These are phyloP conservation scores for Engystomops pustulosus DNA, from an alignment of 2,113 vertebrate genomes.

Conservation along the genomic window DNA sequence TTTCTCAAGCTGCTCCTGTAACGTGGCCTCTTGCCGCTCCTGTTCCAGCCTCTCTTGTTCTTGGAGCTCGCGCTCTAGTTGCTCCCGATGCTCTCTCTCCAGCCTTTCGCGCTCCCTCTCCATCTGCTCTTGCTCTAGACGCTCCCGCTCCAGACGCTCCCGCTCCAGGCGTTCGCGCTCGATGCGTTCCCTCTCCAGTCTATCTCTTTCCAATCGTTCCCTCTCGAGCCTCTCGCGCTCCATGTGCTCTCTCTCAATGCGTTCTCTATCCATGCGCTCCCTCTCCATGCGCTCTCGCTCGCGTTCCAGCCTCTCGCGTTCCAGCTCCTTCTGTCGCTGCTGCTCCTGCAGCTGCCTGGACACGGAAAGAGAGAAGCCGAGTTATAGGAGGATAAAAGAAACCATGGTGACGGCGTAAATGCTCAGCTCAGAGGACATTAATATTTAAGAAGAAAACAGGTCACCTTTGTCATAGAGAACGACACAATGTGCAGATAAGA, in stretches of 20 bases:
- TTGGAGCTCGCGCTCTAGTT: slow-evolving; percentile 71
- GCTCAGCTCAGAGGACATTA: slow-evolving; percentile 46
- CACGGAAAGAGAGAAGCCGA: slow-evolving; percentile 24
- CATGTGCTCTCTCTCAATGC: slow-evolving; percentile 78
- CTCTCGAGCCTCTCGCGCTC: slow-evolving; percentile 80
- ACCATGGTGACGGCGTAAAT: slow-evolving; percentile 54
- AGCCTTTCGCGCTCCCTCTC: slow-evolving; percentile 78
- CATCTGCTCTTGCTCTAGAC: slow-evolving; percentile 67
- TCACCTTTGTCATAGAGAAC: slow-evolving; percentile 4
- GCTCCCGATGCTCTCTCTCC: slow-evolving; percentile 70
- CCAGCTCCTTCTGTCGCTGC: slow-evolving; percentile 90
- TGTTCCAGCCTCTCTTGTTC: slow-evolving; percentile 77
- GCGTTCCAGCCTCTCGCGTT: slow-evolving; percentile 78
- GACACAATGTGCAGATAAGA: not conserved
- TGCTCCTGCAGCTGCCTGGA: slow-evolving; percentile 92
- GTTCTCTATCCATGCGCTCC: slow-evolving; percentile 71
- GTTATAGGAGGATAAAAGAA: slow-evolving; percentile 32
- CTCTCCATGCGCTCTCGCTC: too few relatives aligned
- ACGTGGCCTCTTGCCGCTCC: slow-evolving; percentile 74
- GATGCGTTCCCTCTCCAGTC: slow-evolving; percentile 73
- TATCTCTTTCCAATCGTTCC: slow-evolving; percentile 79
- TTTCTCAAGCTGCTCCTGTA: slow-evolving; percentile 77
- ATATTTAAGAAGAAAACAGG: slow-evolving; percentile 37
- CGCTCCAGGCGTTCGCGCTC: slow-evolving; percentile 81
- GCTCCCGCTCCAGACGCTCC: slow-evolving; percentile 75